Percentiles rank a stretch among this genome's conserved stretches.
phyloP scores from a whole-genome alignment of 1,140 invertebrate species.

The Colletes gigas region DNA sequence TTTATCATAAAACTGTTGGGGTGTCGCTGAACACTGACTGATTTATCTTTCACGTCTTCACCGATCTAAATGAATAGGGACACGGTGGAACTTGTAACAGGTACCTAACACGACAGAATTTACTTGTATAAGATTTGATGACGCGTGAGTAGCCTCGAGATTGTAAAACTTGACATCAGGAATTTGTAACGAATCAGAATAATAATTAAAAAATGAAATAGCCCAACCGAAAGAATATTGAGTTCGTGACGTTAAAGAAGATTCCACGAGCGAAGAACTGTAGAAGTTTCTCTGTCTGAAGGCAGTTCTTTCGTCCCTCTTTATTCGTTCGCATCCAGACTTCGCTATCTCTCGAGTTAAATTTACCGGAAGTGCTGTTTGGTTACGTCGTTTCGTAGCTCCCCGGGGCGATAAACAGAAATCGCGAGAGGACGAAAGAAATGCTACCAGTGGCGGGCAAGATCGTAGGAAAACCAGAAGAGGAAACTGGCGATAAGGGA shows the following conservation, averaged over 20 bases:
- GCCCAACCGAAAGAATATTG: too few relatives aligned
- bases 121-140: too few relatives aligned
- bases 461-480: neutral
- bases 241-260: too few relatives aligned
- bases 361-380: constrained; percentile 31
- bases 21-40: too few relatives aligned
- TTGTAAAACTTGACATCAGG: too few relatives aligned
- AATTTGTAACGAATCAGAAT: too few relatives aligned
- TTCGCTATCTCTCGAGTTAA: constrained; percentile 19
- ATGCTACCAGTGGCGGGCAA: neutral
- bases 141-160: too few relatives aligned
- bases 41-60: too few relatives aligned
- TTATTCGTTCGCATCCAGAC: neutral
- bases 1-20: neutral
- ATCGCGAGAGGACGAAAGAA: constrained; percentile 1
- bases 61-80: too few relatives aligned
- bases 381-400: neutral
- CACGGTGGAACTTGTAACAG: too few relatives aligned
- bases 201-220: too few relatives aligned
- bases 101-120: too few relatives aligned
- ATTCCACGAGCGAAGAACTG: neutral
- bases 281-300: neutral
- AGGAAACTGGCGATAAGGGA: constrained; percentile 33
- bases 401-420: constrained; percentile 23
- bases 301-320: neutral